These are phyloP conservation scores for Pteromalus puparum DNA, from an alignment of 1,140 invertebrate species.

Conservation along the genomic window DNA sequence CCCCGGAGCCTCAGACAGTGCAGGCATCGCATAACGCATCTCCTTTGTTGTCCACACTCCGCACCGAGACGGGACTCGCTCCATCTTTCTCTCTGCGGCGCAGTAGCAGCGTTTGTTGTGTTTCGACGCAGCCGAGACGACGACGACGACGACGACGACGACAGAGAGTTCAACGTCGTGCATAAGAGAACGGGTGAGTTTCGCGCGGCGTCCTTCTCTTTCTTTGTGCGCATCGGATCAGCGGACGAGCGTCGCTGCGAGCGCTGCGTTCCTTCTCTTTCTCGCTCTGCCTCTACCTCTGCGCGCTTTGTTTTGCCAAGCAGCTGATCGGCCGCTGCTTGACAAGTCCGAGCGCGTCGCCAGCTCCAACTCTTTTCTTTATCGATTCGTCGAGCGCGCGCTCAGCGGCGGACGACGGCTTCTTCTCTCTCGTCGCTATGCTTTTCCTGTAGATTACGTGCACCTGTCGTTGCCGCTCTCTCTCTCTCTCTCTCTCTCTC, in stretches of 20 bases:
- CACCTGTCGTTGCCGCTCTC: not conserved
- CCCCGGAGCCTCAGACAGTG: not conserved
- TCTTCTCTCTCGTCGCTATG: not conserved
- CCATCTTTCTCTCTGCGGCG: too few relatives aligned
- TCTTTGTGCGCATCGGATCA: not conserved
- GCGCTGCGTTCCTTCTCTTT: constrained; percentile 47
- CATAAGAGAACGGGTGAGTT: not conserved
- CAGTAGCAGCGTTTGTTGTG: too few relatives aligned
- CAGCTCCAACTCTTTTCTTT: constrained; percentile 21
- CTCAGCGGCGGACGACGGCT: not conserved
- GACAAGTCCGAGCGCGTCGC: constrained; percentile 51
- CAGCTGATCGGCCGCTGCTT: constrained; percentile 65
- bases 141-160: not conserved
- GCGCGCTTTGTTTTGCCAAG: constrained; percentile 70
- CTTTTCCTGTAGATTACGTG: not conserved
- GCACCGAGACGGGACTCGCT: not conserved
- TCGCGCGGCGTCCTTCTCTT: not conserved
- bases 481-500: not conserved
- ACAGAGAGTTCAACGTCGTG: not conserved
- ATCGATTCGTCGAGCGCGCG: constrained; percentile 18
- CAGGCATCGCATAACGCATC: not conserved
- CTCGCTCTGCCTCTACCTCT: not conserved
- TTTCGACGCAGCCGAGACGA: too few relatives aligned
- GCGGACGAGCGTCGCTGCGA: constrained; percentile 26
- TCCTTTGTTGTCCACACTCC: not conserved